Evolutionary conservation across 2,797 vertebrate species (phyloP), one percentile per base, ranked within the genome.

Genomic region (Lacerta agilis): DNA sequence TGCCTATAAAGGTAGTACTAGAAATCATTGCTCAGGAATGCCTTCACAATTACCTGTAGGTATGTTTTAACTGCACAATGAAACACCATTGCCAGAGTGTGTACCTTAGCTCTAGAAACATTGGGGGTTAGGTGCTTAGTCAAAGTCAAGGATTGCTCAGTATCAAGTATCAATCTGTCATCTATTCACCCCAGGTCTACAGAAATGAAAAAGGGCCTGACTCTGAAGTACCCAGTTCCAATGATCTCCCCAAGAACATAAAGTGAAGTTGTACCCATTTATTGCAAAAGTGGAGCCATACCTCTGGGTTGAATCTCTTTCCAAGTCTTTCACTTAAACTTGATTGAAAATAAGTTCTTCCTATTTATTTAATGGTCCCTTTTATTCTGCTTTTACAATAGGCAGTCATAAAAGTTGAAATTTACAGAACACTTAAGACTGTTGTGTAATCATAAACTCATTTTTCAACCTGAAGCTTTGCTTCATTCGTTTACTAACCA

Each of bases 331-430:
- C 66, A 84, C 27, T 83, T 79, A 45, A 49, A 43, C 20, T 45
- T 83, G 87, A 72, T 45, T 88, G 82, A 82, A 87, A 67, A 27
- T 75, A 82, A 92, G 82, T 45, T 79, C 69, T 91, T 91, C 78
- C 49, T 45, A 85, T 92, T 94, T 92, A 38, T 85, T 90, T 90
- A 90, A 85, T 49, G 89, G 66, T 17, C 36, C 90, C 69, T 76
- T 90, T 86, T 80, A 33, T 90, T 91, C 77, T 71, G 9, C 1
- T 81, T 82, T 81, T 88, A 90, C 33, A 86, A 87, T 82, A 83
- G 88, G 29, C 20, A 58, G 71, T 79, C 81, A 36, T 89, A 91
- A 92, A 86, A 91, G 5, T 66, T 36, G n/a, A 88, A 80, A 92
- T 87, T 83, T 91, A 86, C 55, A 88, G 55, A 89, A 90, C 82